Conservation (phyloP, 2,113 vertebrate species). For the Boleophthalmus pectinirostris region DNA sequence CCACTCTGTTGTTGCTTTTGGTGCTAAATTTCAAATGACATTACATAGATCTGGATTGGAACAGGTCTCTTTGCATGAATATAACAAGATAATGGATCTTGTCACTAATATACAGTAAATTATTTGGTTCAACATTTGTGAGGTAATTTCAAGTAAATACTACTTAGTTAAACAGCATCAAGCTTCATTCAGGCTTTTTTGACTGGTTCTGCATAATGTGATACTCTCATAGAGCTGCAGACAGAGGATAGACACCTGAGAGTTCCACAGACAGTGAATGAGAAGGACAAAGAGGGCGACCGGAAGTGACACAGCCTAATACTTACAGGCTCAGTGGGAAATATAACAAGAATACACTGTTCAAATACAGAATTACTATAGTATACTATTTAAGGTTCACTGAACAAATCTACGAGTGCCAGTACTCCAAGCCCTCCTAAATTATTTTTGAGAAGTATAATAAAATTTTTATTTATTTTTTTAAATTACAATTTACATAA, state of each 20-base stretch:
- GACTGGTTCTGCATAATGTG: constrained; percentile 58
- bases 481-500: too few relatives aligned
- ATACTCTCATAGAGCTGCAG: constrained; percentile 55
- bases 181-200: constrained; percentile 45
- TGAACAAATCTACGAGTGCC: too few relatives aligned
- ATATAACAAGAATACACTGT: too few relatives aligned
- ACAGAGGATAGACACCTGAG: constrained; percentile 47
- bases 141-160: background rate
- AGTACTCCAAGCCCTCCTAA: too few relatives aligned
- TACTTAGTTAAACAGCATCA: background rate
- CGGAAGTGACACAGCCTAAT: constrained; percentile 26
- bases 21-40: background rate
- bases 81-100: background rate
- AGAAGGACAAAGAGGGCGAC: constrained; percentile 56
- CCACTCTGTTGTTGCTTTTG: too few relatives aligned
- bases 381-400: too few relatives aligned
- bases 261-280: constrained; percentile 29
- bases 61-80: background rate
- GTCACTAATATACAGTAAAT: background rate
- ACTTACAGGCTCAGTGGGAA: constrained; percentile 1
- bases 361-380: too few relatives aligned
- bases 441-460: too few relatives aligned
- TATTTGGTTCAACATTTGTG: background rate
- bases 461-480: too few relatives aligned
- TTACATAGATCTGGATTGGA: background rate